Base-by-base conservation (phyloP, 2,113 vertebrate species). In the Polypterus senegalus region DNA sequence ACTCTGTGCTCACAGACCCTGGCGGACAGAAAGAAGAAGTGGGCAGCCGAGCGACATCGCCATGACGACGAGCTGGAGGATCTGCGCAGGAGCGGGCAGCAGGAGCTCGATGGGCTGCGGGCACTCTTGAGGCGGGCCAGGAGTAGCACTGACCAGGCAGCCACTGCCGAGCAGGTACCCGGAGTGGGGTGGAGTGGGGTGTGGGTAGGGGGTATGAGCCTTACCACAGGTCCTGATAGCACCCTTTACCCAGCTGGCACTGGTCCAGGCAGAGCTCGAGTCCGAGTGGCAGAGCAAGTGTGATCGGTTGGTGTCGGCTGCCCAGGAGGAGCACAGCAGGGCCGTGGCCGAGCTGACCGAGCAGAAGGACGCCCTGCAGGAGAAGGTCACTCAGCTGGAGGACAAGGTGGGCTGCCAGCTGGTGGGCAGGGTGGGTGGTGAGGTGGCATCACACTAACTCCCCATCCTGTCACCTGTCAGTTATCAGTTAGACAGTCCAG, bases 21-120 rank as follows among this genome's bases (percentile, higher is more conserved):
- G 48, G 80, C 73, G 6, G 93, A 98, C 65, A 91, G 92, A 71
- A 97, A 94, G 74, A 89, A 76, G 75, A 96, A 94, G 74, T 92
- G 90, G 11, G 85, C 87, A 27, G 77, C 74, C 0, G 94, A 95
- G 75, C 84, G 90, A 10, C 86, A 86, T 71, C 87, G 81, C 11
- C 84, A 86, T 0, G 92, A 94, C 59, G 88, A 92, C 9, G 95
- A 98, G 75, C 75, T 92, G 70, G 91, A 96, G 49, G 92, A 96
- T 70, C 70, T 92, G 1, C 89, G 91, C 46, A 86, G 71, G 63
- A 84, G 70, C 0, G 69, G 81, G 55, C 90, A 92, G 74, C 83
- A 91, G 75, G 92, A 97, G 57, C 4, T 90, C 65, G 89, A 91
- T 75, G 85, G 74, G 49, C 80, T 98, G 7, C 75, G 88, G 10